Conservation (phyloP, 2,888 invertebrate genomes). For the Sicus ferrugineus region DNA sequence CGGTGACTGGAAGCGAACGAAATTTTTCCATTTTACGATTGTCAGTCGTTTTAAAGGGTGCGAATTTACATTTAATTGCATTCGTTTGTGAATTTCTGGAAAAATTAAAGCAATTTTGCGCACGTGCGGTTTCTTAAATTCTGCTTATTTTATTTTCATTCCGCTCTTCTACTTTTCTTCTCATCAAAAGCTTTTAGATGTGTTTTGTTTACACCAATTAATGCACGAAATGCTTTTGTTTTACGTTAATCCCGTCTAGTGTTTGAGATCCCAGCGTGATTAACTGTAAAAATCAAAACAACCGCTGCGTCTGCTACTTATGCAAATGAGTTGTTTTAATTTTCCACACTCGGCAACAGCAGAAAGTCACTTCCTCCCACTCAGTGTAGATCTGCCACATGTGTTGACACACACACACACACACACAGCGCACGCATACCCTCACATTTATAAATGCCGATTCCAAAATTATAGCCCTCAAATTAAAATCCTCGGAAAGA, state of each 20-base stretch:
- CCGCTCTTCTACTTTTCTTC: too few species aligned
- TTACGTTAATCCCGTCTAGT: too few species aligned
- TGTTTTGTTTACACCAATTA: too few species aligned
- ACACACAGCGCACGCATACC: slow-evolving; percentile 19
- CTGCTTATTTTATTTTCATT: too few species aligned
- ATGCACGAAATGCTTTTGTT: too few species aligned
- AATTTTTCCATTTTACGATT: slow-evolving; percentile 9
- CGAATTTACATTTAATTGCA: too few species aligned
- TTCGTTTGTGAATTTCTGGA: too few species aligned
- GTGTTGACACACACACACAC: neutral
- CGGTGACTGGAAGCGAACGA: neutral
- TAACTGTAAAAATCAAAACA: too few species aligned
- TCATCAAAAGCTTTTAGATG: too few species aligned
- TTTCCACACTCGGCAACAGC: slow-evolving; percentile 37
- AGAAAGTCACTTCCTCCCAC: slow-evolving; percentile 19
- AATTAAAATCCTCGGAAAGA: slow-evolving; percentile 25
- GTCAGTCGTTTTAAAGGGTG: slow-evolving; percentile 5
- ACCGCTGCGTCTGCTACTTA: slow-evolving; percentile 37
- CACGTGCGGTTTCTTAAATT: too few species aligned
- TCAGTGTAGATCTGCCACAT: neutral
- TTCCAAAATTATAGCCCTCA: slow-evolving; percentile 28
- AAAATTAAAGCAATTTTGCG: too few species aligned
- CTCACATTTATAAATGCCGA: slow-evolving; percentile 30
- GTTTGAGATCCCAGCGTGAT: too few species aligned
- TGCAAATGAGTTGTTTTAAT: slow-evolving; percentile 45